Evolutionary conservation across 2,888 invertebrate species (phyloP).

Genomic region (Piscicola geometra): DNA sequence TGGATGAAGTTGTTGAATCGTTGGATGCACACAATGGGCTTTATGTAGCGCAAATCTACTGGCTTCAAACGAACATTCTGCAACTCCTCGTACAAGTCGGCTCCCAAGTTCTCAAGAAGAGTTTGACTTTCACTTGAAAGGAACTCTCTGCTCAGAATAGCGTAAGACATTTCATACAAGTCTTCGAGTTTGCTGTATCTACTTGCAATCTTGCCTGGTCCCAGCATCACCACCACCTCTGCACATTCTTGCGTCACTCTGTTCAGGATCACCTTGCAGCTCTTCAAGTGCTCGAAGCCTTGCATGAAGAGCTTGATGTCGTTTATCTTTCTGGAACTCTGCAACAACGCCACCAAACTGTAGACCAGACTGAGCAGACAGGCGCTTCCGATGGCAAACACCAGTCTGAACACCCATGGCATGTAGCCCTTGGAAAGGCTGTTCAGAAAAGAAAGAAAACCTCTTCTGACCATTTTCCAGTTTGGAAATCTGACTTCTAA

Average conservation of each 20-base stretch:
- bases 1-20: constrained; percentile 14
- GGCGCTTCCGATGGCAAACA: too few species aligned
- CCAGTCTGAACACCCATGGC: too few species aligned
- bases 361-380: too few species aligned
- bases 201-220: neutral
- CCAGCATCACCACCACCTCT: constrained; percentile 10
- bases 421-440: too few species aligned
- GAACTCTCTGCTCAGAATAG: neutral
- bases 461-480: too few species aligned
- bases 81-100: constrained; percentile 12
- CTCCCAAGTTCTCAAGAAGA: neutral
- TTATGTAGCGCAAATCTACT: neutral
- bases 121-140: neutral
- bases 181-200: constrained; percentile 15
- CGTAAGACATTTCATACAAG: constrained; percentile 25
- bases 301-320: too few species aligned
- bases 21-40: neutral
- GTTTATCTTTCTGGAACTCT: too few species aligned
- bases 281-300: constrained; percentile 20
- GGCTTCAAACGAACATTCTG: neutral
- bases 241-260: constrained; percentile 24
- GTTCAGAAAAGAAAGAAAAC: too few species aligned
- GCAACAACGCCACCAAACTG: too few species aligned
- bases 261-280: neutral
- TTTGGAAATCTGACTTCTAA: too few species aligned